These are phyloP conservation scores for Lepidocolaptes lacrymiger DNA, from an alignment of 2,797 vertebrate genomes.

Conservation along the genomic window DNA sequence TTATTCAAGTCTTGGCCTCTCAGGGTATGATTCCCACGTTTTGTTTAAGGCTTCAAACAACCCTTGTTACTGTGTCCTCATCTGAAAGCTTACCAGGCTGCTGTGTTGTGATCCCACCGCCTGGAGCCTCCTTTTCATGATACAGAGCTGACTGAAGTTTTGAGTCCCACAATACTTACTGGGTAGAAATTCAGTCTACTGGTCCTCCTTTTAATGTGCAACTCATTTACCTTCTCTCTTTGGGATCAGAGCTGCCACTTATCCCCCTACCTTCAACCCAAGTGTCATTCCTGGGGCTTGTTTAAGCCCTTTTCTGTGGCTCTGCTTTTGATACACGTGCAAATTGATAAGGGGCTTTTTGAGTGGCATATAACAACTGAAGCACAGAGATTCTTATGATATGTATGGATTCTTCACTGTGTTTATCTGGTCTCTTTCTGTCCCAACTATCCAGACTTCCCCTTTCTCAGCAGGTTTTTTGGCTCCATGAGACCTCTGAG, in stretches of 20 bases:
- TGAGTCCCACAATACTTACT: accelerated
- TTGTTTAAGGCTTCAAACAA: neutral
- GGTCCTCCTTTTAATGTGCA: neutral
- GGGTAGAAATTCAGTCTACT: neutral
- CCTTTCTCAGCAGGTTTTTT: neutral
- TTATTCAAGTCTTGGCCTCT: neutral
- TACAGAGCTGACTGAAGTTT: neutral
- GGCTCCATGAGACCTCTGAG: neutral
- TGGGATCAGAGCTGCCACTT: neutral
- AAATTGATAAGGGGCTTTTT: neutral
- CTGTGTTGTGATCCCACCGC: neutral
- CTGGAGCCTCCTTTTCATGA: neutral
- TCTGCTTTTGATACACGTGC: neutral
- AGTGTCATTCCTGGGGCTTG: neutral
- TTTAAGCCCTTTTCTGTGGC: neutral
- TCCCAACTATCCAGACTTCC: neutral
- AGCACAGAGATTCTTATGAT: neutral
- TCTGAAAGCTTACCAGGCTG: neutral
- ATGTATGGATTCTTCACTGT: neutral
- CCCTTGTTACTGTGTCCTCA: neutral
- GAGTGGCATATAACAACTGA: accelerated
- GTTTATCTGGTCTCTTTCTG: neutral
- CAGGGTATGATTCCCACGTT: accelerated
- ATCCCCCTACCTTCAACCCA: neutral
- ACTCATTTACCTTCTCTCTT: neutral